These are phyloP conservation scores for Ceuthmochares aereus DNA, from an alignment of 2,113 vertebrate genomes.

Conservation along the genomic window DNA sequence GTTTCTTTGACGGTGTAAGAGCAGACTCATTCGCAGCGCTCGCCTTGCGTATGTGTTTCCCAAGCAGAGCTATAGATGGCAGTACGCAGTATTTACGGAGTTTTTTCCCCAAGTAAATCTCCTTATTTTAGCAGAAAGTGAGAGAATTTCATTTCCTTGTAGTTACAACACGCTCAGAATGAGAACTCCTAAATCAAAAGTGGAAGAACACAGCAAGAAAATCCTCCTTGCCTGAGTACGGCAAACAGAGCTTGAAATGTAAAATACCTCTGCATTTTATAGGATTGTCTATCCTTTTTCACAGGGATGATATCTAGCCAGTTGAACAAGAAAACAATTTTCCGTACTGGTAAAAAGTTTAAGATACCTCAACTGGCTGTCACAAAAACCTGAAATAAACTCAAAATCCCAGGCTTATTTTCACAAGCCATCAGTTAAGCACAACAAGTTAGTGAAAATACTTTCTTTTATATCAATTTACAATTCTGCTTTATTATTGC, in stretches of 20 bases:
- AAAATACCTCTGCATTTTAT: neutral
- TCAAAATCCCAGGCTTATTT: neutral
- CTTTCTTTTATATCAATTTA: neutral
- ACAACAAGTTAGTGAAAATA: neutral
- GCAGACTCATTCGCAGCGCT: neutral
- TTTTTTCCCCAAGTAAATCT: conserved; percentile 33
- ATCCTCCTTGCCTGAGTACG: neutral
- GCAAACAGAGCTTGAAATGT: neutral
- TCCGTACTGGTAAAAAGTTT: neutral
- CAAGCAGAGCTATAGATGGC: conserved; percentile 60
- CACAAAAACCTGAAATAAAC: neutral
- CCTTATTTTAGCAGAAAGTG: conserved; percentile 21
- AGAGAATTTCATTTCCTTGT: conserved; percentile 32
- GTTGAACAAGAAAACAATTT: neutral
- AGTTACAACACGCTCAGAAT: neutral
- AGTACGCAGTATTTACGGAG: conserved; percentile 51
- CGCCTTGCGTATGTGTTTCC: neutral
- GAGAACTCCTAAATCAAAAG: conserved; percentile 40
- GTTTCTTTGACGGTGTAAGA: neutral
- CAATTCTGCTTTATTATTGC: neutral
- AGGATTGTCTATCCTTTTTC: neutral
- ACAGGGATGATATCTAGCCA: neutral
- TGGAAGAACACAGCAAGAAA: neutral
- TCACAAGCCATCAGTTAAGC: neutral
- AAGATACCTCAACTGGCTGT: neutral